These are phyloP conservation scores for Takifugu rubripes DNA, from an alignment of 2,797 vertebrate species.

Conservation along the genomic window DNA sequence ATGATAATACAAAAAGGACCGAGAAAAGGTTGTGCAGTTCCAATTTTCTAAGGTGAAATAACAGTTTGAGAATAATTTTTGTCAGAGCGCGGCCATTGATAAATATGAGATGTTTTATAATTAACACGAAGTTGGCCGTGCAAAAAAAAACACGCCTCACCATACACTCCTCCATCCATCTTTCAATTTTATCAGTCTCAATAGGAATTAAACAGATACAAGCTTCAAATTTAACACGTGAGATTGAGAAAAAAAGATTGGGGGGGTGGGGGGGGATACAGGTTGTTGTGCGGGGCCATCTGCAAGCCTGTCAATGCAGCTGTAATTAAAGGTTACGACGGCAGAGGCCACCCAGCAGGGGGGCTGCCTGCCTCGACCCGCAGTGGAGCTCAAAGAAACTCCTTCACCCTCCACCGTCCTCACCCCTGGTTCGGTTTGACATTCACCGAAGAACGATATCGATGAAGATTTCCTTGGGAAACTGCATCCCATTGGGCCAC, in stretches of 20 bases:
- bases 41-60: too few species aligned
- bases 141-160: too few species aligned
- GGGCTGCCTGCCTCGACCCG: constrained; percentile 47
- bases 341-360: constrained; percentile 65
- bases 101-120: too few species aligned
- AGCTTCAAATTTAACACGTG: too few species aligned
- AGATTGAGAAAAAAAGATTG: too few species aligned
- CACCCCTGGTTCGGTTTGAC: constrained; percentile 59
- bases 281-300: constrained; percentile 54
- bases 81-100: too few species aligned
- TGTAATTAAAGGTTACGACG: constrained; percentile 74
- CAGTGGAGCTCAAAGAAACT: constrained; percentile 47
- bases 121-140: too few species aligned
- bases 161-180: too few species aligned
- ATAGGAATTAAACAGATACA: constrained; percentile 1
- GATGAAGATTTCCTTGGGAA: constrained; percentile 56
- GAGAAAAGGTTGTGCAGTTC: constrained; percentile 1
- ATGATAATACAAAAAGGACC: not conserved
- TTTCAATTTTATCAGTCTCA: too few species aligned
- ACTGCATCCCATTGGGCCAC: constrained; percentile 40
- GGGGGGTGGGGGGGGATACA: too few species aligned
- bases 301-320: constrained; percentile 63
- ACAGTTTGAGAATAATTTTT: too few species aligned
- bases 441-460: constrained; percentile 46
- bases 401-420: constrained; percentile 50